Evolutionary conservation across 2,797 vertebrate genomes (phyloP).

Genomic region (Xiphophorus birchmanni): DNA sequence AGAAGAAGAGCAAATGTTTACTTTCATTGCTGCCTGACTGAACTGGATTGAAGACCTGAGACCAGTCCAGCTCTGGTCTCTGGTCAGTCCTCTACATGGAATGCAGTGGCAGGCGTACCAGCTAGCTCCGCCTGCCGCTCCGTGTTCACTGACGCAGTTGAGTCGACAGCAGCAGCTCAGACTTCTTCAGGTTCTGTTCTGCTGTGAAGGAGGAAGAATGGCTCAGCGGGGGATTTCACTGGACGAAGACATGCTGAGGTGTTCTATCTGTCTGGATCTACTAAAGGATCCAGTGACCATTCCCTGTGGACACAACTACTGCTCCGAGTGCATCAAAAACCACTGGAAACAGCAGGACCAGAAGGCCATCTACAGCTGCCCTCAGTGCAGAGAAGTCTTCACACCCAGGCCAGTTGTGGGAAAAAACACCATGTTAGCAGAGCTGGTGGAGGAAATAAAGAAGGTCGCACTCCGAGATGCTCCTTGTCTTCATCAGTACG

Average conservation of each 20-base stretch:
- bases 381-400: slow-evolving; percentile 25
- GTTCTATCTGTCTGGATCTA: slow-evolving; percentile 21
- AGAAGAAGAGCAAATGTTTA: background rate
- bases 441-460: background rate
- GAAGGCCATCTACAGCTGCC: slow-evolving; percentile 12
- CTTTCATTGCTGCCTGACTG: background rate
- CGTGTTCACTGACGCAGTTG: background rate
- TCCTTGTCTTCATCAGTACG: background rate
- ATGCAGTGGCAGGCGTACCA: background rate
- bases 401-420: slow-evolving; percentile 1
- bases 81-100: background rate
- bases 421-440: slow-evolving; percentile 39
- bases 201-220: background rate
- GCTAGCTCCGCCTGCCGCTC: background rate
- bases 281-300: background rate
- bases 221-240: background rate
- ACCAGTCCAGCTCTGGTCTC: background rate
- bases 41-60: background rate
- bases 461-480: background rate
- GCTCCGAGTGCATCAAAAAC: background rate
- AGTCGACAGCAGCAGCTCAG: background rate
- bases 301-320: slow-evolving; percentile 27
- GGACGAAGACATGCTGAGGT: background rate
- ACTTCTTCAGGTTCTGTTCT: background rate
- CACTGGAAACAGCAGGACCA: slow-evolving; percentile 1